phyloP scores from a whole-genome alignment of 2,888 invertebrate genomes.

The Fragum fragum region DNA sequence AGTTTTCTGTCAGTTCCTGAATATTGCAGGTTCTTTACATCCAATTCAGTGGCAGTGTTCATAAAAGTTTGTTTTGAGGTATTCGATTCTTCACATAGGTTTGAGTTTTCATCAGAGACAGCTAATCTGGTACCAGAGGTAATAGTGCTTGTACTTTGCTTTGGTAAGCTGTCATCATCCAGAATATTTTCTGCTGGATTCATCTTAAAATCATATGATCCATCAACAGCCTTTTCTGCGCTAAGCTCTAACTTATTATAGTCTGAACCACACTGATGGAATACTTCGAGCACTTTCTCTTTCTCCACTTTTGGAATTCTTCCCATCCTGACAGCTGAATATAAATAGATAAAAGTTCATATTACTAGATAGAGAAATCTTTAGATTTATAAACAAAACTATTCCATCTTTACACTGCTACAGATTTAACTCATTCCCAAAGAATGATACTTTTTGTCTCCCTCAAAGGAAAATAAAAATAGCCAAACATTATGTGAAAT shows the following conservation, averaged over 20 bases:
- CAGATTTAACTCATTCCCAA: too few species aligned
- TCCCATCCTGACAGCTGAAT: constrained; percentile 84
- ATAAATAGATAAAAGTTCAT: too few species aligned
- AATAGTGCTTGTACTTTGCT: background rate
- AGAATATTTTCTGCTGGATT: constrained; percentile 17
- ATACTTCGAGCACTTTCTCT: constrained; percentile 81
- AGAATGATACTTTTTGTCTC: too few species aligned
- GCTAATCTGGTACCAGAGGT: background rate
- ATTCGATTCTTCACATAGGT: background rate
- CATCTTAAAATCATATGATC: constrained; percentile 41
- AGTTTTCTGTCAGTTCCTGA: background rate
- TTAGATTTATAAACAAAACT: too few species aligned
- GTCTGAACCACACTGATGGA: constrained; percentile 46
- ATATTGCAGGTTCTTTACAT: background rate
- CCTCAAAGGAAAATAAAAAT: too few species aligned
- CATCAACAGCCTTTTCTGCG: constrained; percentile 36
- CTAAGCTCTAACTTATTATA: constrained; percentile 47
- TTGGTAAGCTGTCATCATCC: background rate
- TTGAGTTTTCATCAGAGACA: background rate
- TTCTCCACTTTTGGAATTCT: constrained; percentile 85
- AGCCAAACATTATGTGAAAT: too few species aligned
- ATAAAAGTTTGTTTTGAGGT: background rate
- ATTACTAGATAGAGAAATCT: too few species aligned
- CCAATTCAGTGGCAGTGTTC: background rate
- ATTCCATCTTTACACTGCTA: too few species aligned